Conservation (phyloP, 2,113 vertebrate genomes). For the Campylomormyrus numenius region DNA sequence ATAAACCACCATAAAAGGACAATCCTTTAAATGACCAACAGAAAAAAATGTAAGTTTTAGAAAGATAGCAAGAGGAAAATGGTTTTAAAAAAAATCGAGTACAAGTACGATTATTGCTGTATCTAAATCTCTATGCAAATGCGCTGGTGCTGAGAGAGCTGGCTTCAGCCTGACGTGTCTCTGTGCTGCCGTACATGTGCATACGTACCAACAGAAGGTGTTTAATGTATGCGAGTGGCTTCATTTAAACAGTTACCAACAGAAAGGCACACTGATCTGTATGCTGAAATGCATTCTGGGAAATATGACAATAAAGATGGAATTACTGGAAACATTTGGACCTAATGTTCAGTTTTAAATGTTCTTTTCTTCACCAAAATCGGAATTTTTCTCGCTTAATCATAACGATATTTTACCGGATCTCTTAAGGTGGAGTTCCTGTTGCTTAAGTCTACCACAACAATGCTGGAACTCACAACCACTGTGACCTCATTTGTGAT, state of each 20-base stretch:
- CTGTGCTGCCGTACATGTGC: neutral
- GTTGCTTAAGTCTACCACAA: neutral
- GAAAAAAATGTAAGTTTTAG: slow-evolving; percentile 12
- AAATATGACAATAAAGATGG: neutral
- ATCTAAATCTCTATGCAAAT: slow-evolving; percentile 36
- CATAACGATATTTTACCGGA: neutral
- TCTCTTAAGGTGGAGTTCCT: neutral
- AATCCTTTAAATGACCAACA: slow-evolving; percentile 5
- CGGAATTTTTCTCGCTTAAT: neutral
- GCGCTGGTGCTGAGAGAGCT: slow-evolving; percentile 6
- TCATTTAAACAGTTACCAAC: neutral
- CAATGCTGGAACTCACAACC: neutral
- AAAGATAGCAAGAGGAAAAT: neutral
- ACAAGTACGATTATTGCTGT: neutral
- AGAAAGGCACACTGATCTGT: neutral
- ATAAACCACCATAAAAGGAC: neutral
- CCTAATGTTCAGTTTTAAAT: neutral
- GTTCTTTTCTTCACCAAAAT: neutral
- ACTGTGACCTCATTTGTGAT: neutral
- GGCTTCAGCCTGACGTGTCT: neutral
- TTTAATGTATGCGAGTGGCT: neutral
- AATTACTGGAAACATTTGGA: neutral
- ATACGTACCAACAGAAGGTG: neutral
- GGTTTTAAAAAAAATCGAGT: neutral
- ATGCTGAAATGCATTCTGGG: neutral